phyloP scores from a whole-genome alignment of 2,797 vertebrate species.

The Microcaecilia unicolor region DNA sequence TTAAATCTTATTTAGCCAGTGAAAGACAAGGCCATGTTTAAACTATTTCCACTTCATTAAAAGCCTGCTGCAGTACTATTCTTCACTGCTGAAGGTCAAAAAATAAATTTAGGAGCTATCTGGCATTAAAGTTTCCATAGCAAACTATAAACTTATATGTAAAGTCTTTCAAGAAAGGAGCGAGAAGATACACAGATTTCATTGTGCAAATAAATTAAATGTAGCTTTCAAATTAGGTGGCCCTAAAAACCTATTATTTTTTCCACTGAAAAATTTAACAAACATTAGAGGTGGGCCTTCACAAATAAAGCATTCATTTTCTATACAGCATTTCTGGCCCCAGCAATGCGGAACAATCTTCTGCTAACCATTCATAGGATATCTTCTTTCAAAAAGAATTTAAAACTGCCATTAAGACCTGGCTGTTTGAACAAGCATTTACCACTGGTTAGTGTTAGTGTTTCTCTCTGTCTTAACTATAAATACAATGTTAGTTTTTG shows the following conservation, averaged over 20 bases:
- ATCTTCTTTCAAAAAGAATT: no score
- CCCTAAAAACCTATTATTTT: neutral
- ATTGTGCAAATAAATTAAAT: constrained; percentile 4
- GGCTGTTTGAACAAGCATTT: no score
- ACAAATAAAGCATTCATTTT: no score
- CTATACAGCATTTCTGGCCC: no score
- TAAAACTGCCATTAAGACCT: no score
- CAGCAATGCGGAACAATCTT: no score
- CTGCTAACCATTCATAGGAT: no score
- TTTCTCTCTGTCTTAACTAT: no score
- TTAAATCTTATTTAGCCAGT: neutral
- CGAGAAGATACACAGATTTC: neutral
- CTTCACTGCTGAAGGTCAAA: neutral
- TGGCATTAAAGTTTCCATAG: neutral
- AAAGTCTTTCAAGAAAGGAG: accelerated
- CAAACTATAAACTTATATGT: neutral
- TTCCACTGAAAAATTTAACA: neutral
- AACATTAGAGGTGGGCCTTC: no score
- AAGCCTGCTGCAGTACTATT: neutral
- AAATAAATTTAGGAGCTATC: neutral
- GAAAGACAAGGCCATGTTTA: neutral
- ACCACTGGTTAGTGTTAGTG: no score
- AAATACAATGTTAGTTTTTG: no score
- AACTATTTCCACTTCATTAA: constrained; percentile 1
- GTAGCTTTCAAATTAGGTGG: neutral